Evolutionary conservation across 2,888 invertebrate species (phyloP).

Genomic region (Agriopis aurantiaria): DNA sequence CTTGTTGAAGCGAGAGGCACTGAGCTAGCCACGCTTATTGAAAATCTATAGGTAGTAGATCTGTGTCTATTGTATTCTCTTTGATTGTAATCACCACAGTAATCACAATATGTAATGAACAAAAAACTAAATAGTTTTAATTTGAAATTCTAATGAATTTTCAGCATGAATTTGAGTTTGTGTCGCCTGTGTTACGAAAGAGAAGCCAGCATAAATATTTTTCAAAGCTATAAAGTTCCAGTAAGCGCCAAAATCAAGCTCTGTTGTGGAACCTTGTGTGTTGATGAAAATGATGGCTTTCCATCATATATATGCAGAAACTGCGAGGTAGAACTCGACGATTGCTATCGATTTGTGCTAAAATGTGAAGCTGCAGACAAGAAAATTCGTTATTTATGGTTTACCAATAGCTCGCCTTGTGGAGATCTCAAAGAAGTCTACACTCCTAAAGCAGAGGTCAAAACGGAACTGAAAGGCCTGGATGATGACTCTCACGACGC

Average conservation of each 20-base stretch:
- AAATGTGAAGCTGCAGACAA: slow-evolving; percentile 70
- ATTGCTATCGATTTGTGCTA: slow-evolving; percentile 64
- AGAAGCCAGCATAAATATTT: slow-evolving; percentile 60
- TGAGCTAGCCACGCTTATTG: too few species aligned
- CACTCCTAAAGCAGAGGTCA: slow-evolving; percentile 56
- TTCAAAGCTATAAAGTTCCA: slow-evolving; percentile 46
- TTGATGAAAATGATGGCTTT: slow-evolving; percentile 64
- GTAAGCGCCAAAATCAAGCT: slow-evolving; percentile 62
- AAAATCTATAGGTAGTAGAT: too few species aligned
- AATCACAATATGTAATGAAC: too few species aligned
- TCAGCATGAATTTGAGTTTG: slow-evolving; percentile 57
- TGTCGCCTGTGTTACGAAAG: slow-evolving; percentile 69
- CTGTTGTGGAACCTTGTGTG: slow-evolving; percentile 64
- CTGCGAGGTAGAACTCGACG: slow-evolving; percentile 61
- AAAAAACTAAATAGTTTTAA: too few species aligned
- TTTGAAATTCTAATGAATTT: neutral
- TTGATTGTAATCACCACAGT: too few species aligned
- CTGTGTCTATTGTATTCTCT: too few species aligned
- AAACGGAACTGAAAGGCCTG: slow-evolving; percentile 52
- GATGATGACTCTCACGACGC: slow-evolving; percentile 46
- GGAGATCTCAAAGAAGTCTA: neutral
- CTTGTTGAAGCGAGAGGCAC: too few species aligned
- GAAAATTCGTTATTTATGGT: slow-evolving; percentile 53
- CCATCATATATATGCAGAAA: slow-evolving; percentile 61
- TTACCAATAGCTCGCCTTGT: neutral